Base-by-base conservation (phyloP, 2,113 vertebrate species). In the Clinocottus analis region DNA sequence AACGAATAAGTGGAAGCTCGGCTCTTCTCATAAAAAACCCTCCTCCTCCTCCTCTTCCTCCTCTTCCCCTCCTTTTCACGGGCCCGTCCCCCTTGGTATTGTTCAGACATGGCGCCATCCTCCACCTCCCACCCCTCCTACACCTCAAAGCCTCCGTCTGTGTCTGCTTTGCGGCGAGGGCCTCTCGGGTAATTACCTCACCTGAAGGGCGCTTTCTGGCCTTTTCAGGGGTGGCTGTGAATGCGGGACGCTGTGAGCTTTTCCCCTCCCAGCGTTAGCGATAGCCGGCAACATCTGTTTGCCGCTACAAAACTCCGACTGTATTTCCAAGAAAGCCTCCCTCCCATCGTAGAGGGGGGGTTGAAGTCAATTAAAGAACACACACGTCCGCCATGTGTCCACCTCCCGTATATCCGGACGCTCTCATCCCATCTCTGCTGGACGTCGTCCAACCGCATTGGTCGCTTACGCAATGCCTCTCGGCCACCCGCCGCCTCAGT, bases 121-220 rank as follows among this genome's bases (percentile, higher is more conserved):
- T 11, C 87, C 87, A 71, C 80, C 72, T n/a, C n/a, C n/a, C n/a
- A n/a, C n/a, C n/a, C n/a, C n/a, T n/a, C 77, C 81, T 29, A 71
- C 80, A 86, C 84, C 90, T 93, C 93, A 95, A 92, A 94, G 92
- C 79, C 81, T 79, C 45, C 59, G 76, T 91, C 87, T 94, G 90
- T 92, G 85, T 87, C 85, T 64, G 89, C 79, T 76, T 62, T 77
- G 81, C 77, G 69, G 77, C 85, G 41, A n/a, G 71, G 87, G 89
- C 90, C 93, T 90, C 90, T 29, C 85, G 92, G 86, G 92, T 91
- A 91, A 94, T 94, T 92, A 93, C 91, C 92, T 95, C 93, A 94
- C 90, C 89, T 91, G 90, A 91, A 88, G 82, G 85, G 60, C 63
- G 45, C 90, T 90, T 90, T 94, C 83, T 85, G 64, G 87, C 85